Base-by-base conservation (phyloP, 2,888 invertebrate genomes). In the Pandemis corylana region DNA sequence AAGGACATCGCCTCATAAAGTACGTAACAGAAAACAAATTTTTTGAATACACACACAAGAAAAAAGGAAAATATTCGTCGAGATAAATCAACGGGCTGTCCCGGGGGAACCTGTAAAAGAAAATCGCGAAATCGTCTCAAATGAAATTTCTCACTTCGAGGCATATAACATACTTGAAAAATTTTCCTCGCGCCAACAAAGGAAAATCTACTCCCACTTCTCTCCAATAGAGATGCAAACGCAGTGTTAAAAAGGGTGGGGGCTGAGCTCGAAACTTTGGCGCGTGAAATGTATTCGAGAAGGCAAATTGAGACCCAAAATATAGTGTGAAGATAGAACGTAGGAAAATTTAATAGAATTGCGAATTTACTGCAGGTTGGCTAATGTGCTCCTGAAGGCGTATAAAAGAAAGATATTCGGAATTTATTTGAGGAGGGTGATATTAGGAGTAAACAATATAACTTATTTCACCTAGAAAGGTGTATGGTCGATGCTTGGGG, bases 141-240 rank as follows among this genome's bases (percentile, higher is more conserved):
- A 93, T 92, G 90, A 93, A 93, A 92, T 93, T 93, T 93, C 90
- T 89, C 87, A 90, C 91, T 89, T 85, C 87, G 82, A 85, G 84
- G 83, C 87, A 77, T 86, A 87, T 86, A 89, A 87, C 87, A 87
- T 86, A 87, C 88, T 87, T 79, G 84, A 83, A 84, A 63, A 83
- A 80, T 82, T 83, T 83, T 76, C 69, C 28, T 7, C 46, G 3
- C 7, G 49, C n/a, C 68, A 2, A n/a, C 75, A 63, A 36, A 51
- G 53, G 49, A 85, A 80, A 79, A 77, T 49, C 66, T 59, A 77
- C 82, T 77, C 74, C 86, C 80, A 36, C 7, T 0, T 0, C 0
- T 0, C 51, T 5, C 0, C 2, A 0, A 0, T 81, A 84, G 68
- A 80, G 83, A 77, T 61, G 51, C 71, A 62, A 77, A 78, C 84